Evolutionary conservation across 1,140 invertebrate genomes (phyloP), one percentile per base, ranked within the genome.

Genomic region (Augochlora pura): DNA sequence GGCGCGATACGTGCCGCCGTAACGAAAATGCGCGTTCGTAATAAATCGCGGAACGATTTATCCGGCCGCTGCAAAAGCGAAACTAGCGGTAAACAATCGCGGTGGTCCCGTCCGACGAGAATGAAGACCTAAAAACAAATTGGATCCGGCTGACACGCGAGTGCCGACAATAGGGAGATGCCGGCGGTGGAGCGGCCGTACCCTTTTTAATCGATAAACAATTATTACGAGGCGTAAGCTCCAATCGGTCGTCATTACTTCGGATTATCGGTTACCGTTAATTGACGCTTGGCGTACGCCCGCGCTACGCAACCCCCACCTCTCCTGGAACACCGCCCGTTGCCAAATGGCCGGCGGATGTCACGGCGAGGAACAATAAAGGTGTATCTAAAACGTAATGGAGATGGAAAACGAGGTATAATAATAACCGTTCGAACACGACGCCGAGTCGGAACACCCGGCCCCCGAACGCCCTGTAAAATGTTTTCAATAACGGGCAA

Each of bases 211-310:
- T 81, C 80, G 75, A 78, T 67, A 78, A 78, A 81, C 76, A 78
- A 70, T 78, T 81, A 81, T 81, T 76, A 57, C 75, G 60, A 63
- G 75, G 80, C 80, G 67, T 49, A 81, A 77, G 77, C 80, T 66
- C 62, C 80, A 77, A 81, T 81, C 80, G 80, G 64, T 70, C 77
- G 80, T 78, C 80, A 81, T 81, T 81, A 81, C 77, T 77, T 77
- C 71, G 75, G 80, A 81, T 81, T 81, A 81, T 81, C 80, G 80
- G 75, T 81, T 70, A 81, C 75, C 80, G 75, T 81, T 81, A 81
- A 81, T 81, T 80, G 78, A 76, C 78, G 78, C 57, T 64, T 65
- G 65, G n/a, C 16, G 54, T 57, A 65, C 65, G 49, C 67, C 38
- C 67, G 73, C 76, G 69, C 76, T 60, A 74, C 65, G 52, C 80